Percentiles rank a stretch among this genome's conserved stretches.
phyloP scores from a whole-genome alignment of 2,888 invertebrate species.

The Pachymerium ferrugineum region DNA sequence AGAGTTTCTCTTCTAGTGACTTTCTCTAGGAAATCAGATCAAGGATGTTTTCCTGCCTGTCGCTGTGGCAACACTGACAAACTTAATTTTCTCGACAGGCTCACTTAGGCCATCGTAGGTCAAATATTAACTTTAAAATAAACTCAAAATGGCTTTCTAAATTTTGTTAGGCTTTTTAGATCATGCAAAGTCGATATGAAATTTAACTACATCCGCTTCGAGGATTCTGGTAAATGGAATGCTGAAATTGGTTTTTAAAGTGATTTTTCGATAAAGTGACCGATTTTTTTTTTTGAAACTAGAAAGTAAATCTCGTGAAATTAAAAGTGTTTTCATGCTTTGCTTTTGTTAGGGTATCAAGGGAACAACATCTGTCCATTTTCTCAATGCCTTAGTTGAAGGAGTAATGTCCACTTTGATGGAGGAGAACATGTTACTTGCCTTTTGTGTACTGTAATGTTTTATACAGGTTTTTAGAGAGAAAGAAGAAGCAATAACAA shows the following conservation, averaged over 20 bases:
- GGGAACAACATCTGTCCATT: slow-evolving; percentile 5
- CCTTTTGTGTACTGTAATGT: not conserved
- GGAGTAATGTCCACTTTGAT: slow-evolving; percentile 10
- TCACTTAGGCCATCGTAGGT: not conserved
- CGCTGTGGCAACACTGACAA: slow-evolving; percentile 30
- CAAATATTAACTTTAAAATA: slow-evolving; percentile 31
- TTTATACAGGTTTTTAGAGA: not conserved
- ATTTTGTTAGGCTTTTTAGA: not conserved
- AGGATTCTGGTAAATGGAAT: not conserved
- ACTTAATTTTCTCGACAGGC: slow-evolving; percentile 28
- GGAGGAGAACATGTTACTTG: not conserved
- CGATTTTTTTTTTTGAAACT: not conserved
- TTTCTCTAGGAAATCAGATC: slow-evolving; percentile 27
- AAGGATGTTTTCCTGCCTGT: slow-evolving; percentile 31
- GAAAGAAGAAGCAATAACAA: slow-evolving; percentile 8
- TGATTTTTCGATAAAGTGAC: not conserved
- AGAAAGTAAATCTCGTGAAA: not conserved
- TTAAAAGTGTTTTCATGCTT: slow-evolving; percentile 5
- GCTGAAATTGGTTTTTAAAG: not conserved
- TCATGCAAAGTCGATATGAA: not conserved
- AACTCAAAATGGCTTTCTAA: slow-evolving; percentile 20
- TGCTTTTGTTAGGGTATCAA: not conserved
- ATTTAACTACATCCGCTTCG: slow-evolving; percentile 11
- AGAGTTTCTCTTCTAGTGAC: not conserved
- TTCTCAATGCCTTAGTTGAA: slow-evolving; percentile 1